These are phyloP conservation scores for Upupa epops DNA, from an alignment of 2,113 vertebrate species.

Conservation along the genomic window DNA sequence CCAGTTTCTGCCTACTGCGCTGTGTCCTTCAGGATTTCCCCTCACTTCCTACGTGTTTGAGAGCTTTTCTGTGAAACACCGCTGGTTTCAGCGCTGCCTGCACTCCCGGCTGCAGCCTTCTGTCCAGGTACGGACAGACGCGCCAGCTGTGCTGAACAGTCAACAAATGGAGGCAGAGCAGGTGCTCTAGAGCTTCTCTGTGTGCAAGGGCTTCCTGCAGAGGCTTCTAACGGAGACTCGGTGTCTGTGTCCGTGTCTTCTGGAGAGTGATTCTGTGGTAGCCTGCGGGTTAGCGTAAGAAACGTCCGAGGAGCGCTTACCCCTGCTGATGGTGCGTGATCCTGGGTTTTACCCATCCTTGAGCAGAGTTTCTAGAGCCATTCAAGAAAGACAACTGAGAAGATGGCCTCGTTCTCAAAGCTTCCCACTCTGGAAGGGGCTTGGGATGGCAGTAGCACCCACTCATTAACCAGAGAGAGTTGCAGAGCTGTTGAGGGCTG, in stretches of 20 bases:
- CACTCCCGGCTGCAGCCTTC: background rate
- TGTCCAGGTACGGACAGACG: background rate
- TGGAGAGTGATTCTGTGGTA: background rate
- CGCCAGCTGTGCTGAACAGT: background rate
- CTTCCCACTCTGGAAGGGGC: background rate
- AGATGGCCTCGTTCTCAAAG: background rate
- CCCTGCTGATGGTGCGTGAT: background rate
- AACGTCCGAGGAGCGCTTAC: background rate
- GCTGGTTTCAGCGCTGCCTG: background rate
- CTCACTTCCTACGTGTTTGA: background rate
- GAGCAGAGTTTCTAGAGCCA: background rate
- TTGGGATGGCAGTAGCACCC: background rate
- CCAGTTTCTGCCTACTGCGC: background rate
- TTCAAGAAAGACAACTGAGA: background rate
- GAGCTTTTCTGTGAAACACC: background rate
- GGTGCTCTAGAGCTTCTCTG: background rate
- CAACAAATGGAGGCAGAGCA: background rate
- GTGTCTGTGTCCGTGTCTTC: background rate
- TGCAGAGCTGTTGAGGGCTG: background rate
- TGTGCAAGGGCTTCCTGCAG: background rate
- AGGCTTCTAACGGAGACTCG: background rate
- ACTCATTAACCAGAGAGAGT: background rate
- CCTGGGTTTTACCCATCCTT: background rate
- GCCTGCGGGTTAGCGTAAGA: background rate
- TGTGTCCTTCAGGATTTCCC: background rate